Conservation (phyloP, 2,113 vertebrate genomes). For the Gopherus flavomarginatus region DNA sequence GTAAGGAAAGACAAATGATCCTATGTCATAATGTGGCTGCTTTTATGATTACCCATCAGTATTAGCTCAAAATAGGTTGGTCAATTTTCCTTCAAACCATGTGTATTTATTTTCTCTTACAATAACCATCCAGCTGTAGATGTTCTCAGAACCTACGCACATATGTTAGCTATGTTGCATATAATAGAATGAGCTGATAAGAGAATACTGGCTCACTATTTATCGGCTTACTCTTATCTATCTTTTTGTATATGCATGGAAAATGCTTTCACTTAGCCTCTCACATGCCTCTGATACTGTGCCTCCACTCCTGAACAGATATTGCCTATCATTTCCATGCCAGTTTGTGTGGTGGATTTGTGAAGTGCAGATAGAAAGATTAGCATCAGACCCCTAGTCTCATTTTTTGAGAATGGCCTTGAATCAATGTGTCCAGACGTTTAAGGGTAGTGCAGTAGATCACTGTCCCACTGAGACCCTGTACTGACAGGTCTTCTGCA, state of each 20-base stretch:
- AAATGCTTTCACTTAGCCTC: neutral
- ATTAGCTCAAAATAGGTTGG: neutral
- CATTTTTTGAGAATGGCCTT: neutral
- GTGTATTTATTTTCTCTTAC: neutral
- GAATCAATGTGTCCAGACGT: neutral
- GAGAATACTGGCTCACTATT: neutral
- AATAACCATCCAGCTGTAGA: neutral
- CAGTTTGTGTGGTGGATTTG: neutral
- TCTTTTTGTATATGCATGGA: neutral
- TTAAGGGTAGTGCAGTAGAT: neutral
- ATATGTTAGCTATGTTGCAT: neutral
- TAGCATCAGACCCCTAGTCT: neutral
- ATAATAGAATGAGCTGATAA: neutral
- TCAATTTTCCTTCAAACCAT: neutral
- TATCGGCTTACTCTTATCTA: neutral
- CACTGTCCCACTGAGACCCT: neutral
- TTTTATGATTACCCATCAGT: neutral
- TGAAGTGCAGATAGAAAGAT: neutral
- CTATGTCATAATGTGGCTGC: neutral
- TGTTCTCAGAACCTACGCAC: neutral
- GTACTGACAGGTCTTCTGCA: neutral
- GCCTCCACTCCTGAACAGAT: neutral
- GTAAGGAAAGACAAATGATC: neutral
- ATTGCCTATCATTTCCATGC: neutral
- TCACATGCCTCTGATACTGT: neutral